These are phyloP conservation scores for Drosophila paramelanica DNA, from an alignment of 2,888 invertebrate genomes.

Conservation along the genomic window DNA sequence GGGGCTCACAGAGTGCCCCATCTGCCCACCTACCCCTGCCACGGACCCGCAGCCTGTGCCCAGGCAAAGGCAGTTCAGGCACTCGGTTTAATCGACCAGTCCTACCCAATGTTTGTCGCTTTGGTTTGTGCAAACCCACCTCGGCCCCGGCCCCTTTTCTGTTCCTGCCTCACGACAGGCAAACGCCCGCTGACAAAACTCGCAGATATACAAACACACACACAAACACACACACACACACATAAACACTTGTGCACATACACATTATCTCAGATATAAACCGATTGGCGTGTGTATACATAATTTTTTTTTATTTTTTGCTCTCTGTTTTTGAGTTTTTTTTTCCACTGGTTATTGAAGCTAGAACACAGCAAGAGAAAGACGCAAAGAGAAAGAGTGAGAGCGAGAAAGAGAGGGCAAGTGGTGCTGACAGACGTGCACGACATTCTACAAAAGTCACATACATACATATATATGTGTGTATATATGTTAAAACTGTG, in stretches of 20 bases:
- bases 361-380: constrained; percentile 23
- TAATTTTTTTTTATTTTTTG: constrained; percentile 63
- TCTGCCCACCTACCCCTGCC: neutral
- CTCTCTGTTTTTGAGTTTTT: constrained; percentile 19
- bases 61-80: constrained; percentile 28
- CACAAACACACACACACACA: constrained; percentile 5
- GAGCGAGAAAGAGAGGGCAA: neutral
- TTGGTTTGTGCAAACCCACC: constrained; percentile 8
- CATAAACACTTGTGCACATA: constrained; percentile 6
- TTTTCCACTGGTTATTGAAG: constrained; percentile 47
- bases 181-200: constrained; percentile 9
- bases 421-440: constrained; percentile 16
- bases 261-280: constrained; percentile 55
- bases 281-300: constrained; percentile 70
- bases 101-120: constrained; percentile 53
- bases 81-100: constrained; percentile 61
- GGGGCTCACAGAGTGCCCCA: constrained; percentile 19
- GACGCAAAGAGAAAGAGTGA: neutral
- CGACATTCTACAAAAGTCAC: constrained; percentile 28
- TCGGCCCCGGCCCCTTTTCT: neutral
- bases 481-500: constrained; percentile 11
- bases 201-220: constrained; percentile 26
- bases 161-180: neutral
- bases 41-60: neutral
- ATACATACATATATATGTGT: constrained; percentile 4